Percentiles rank a stretch among this genome's conserved stretches.
These are phyloP conservation scores for Hydropotes inermis DNA, from an alignment of 2,113 vertebrate species.

Conservation along the genomic window DNA sequence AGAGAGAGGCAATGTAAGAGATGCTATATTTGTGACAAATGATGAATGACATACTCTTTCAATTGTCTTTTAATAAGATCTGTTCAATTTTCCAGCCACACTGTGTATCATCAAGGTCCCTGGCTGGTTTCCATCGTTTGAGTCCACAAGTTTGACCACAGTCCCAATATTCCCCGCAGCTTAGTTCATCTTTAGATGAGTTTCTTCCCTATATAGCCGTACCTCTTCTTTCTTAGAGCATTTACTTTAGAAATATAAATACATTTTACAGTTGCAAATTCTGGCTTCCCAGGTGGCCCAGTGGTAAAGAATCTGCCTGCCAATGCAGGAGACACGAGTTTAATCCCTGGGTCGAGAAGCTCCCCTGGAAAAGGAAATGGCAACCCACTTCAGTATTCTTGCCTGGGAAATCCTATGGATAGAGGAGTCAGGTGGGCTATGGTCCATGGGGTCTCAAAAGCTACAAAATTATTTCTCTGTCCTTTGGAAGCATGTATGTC, in stretches of 20 bases:
- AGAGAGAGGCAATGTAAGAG: neutral
- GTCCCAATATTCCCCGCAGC: neutral
- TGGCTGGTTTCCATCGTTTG: neutral
- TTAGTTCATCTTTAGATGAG: neutral
- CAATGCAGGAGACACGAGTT: fast-evolving
- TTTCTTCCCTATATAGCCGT: neutral
- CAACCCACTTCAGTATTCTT: neutral
- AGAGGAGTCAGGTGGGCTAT: neutral
- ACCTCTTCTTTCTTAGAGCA: neutral
- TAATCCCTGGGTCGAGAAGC: neutral
- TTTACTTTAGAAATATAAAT: neutral
- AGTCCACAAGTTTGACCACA: neutral
- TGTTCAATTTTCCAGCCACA: neutral
- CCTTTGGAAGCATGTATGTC: neutral
- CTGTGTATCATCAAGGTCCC: neutral
- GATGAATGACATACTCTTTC: neutral
- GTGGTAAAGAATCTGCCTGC: neutral
- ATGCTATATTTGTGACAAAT: neutral
- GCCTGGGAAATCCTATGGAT: neutral
- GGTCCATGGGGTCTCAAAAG: neutral
- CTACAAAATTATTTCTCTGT: neutral
- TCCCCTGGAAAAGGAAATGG: neutral
- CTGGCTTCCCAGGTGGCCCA: neutral
- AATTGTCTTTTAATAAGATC: neutral
- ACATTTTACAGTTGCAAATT: neutral